Base-by-base conservation (phyloP, 1,140 invertebrate species). In the Caenorhabditis briggsae region DNA sequence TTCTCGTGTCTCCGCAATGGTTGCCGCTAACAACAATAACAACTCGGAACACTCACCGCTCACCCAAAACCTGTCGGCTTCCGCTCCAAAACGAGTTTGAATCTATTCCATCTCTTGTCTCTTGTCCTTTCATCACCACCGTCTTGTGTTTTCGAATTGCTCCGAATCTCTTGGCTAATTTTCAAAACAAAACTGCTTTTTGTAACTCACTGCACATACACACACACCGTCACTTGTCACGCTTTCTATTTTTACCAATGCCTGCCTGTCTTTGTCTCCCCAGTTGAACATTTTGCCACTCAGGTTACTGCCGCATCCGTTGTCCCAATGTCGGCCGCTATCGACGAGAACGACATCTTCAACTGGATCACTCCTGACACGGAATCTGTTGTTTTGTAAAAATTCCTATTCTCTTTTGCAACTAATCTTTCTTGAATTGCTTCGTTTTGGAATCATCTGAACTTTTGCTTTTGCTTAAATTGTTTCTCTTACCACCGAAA, bases 341-440 rank as follows among this genome's bases (percentile, higher is more conserved):
- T 78, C 20, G 70, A 78, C 12, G 70, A 53, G 18, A 78, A 78
- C 20, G 70, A 78, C 46, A 78, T 78, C 70, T 78, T n/a, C 70
- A 78, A 78, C 50, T 78, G 70, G 70, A 78, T 78, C 18, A 78
- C 70, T 78, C 70, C 70, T 9, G 70, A 78, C 46, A 78, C 70
- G 5, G 70, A 78, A 12, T 78, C 70, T 78, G 70, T 78, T 5
- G 46, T 78, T 50, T 23, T 78, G 70, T 78, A 78, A 78, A 23
- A 16, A 16, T n/a, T 25, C 23, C 12, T 61, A 18, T 25, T 61
- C 23, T 25, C 23, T 7, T 25, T 61, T 61, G 20, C 59, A 25
- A 12, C 23, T 25, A 12, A 25, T 61, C 20, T 11, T 23, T 12
- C 14, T 9, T 20, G 9, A 33, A 11, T 61, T 61, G 59, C 8